Evolutionary conservation across 2,888 invertebrate genomes (phyloP).

Genomic region (Microctonus brassicae): DNA sequence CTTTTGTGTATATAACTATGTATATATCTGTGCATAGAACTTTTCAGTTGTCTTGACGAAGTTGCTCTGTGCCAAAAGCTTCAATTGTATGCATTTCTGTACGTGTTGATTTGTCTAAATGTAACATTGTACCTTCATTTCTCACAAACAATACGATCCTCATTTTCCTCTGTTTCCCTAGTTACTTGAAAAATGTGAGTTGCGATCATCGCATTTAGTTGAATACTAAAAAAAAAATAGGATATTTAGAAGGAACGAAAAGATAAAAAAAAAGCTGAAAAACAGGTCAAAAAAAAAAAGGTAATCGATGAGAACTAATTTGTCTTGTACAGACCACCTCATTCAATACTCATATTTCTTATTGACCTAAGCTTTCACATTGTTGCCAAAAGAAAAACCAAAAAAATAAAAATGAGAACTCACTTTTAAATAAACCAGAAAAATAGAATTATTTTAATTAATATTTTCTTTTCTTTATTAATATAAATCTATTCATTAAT

Average conservation of each 20-base stretch:
- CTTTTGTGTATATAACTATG: neutral
- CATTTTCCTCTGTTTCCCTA: neutral
- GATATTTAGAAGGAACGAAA: neutral
- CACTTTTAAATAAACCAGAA: conserved; percentile 12
- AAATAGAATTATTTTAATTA: too few relatives aligned
- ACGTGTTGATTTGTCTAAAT: too few relatives aligned
- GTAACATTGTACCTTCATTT: neutral
- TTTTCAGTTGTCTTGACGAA: conserved; percentile 35
- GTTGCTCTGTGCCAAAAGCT: neutral
- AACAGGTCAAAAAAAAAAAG: conserved; percentile 3
- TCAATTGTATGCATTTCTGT: neutral
- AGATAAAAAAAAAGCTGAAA: neutral
- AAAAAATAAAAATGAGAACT: conserved; percentile 1
- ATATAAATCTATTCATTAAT: too few relatives aligned
- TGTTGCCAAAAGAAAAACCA: too few relatives aligned
- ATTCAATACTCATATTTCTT: neutral
- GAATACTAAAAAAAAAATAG: neutral
- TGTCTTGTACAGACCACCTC: neutral
- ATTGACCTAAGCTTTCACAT: neutral
- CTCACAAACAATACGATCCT: neutral
- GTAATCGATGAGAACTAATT: neutral
- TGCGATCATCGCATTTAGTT: neutral
- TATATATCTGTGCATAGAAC: conserved; percentile 1
- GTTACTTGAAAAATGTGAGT: neutral
- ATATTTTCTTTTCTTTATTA: too few relatives aligned